Percentiles rank a stretch among this genome's conserved stretches.
Evolutionary conservation across 2,113 vertebrate genomes (phyloP).

Genomic region (Centrocercus urophasianus): DNA sequence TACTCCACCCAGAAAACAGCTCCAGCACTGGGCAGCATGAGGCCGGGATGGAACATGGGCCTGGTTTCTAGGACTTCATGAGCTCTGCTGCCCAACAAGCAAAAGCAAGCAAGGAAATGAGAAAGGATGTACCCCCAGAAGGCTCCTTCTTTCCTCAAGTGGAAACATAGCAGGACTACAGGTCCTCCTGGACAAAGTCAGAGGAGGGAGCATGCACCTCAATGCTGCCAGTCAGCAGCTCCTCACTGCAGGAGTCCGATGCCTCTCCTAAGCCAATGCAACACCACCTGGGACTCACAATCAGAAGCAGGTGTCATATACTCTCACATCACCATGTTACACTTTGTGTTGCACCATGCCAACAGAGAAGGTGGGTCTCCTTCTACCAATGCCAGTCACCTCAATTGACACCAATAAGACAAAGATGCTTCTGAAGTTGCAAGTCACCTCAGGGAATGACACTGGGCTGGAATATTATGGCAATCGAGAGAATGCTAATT

Average conservation of each 20-base stretch:
- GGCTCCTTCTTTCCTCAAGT: neutral
- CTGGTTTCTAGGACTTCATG: fast-evolving
- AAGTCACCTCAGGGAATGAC: neutral
- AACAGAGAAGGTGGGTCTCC: too few relatives aligned
- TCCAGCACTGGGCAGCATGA: neutral
- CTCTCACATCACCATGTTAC: neutral
- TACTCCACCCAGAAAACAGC: fast-evolving
- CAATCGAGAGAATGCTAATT: neutral
- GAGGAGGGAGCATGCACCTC: neutral
- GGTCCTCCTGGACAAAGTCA: fast-evolving
- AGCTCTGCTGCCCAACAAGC: fast-evolving
- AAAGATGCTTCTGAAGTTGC: fast-evolving
- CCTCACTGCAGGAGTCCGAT: neutral
- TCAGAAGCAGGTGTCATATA: fast-evolving
- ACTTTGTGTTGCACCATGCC: fast-evolving
- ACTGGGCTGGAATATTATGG: neutral
- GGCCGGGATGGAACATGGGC: fast-evolving
- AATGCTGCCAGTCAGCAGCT: fast-evolving
- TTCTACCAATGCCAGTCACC: fast-evolving
- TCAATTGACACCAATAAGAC: fast-evolving
- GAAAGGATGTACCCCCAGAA: neutral
- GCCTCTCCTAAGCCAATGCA: neutral
- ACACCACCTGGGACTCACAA: fast-evolving
- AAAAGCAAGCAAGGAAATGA: fast-evolving
- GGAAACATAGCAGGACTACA: neutral